These are phyloP conservation scores for Pycnomerus fuliginosus DNA, from an alignment of 2,888 invertebrate species.

Conservation along the genomic window DNA sequence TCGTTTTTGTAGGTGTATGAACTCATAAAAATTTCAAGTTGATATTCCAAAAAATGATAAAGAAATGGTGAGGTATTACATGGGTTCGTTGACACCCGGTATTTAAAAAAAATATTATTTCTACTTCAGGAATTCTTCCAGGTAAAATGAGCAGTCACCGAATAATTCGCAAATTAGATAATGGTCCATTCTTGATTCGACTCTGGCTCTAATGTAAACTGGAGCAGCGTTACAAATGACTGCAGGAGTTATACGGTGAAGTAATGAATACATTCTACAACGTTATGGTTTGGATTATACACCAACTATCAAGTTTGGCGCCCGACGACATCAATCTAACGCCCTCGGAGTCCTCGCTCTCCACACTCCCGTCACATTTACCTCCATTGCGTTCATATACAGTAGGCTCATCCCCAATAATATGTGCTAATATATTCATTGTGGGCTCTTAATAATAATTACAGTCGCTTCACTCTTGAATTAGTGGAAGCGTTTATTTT, in stretches of 20 bases:
- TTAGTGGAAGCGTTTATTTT: constrained; percentile 44
- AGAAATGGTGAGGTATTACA: too few species aligned
- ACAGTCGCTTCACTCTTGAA: too few species aligned
- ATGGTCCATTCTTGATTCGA: too few species aligned
- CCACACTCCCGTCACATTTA: constrained; percentile 4
- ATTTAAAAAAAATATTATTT: too few species aligned
- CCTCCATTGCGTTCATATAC: constrained; percentile 12
- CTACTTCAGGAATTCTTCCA: too few species aligned
- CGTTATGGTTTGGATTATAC: constrained; percentile 55
- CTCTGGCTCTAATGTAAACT: too few species aligned
- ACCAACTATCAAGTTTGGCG: constrained; percentile 53
- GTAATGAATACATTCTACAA: constrained; percentile 55
- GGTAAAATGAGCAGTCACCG: too few species aligned
- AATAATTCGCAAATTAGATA: too few species aligned
- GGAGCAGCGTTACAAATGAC: constrained; percentile 51
- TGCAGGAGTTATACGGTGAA: constrained; percentile 50
- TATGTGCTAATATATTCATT: constrained; percentile 26
- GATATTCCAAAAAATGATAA: too few species aligned
- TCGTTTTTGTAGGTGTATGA: too few species aligned
- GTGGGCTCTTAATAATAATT: constrained; percentile 5
- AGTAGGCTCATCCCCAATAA: constrained; percentile 21
- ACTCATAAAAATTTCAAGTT: too few species aligned
- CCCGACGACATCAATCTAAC: constrained; percentile 52
- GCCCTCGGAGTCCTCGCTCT: constrained; percentile 33
- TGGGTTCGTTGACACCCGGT: too few species aligned